These are phyloP conservation scores for Eulacestoma nigropectus DNA, from an alignment of 2,113 vertebrate species.

Conservation along the genomic window DNA sequence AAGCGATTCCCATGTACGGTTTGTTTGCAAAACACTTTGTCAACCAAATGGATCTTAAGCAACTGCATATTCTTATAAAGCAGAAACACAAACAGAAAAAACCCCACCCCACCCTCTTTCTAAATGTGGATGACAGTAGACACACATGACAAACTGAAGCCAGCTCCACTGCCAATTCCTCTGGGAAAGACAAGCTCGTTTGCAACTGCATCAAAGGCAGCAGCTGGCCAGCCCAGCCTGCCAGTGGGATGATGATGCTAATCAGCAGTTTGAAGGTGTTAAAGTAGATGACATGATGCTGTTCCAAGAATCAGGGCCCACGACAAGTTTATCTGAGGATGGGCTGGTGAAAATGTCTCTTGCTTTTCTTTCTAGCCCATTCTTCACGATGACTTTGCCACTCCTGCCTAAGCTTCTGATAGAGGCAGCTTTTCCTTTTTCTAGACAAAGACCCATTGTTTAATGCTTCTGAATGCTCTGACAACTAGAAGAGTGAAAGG, in stretches of 20 bases:
- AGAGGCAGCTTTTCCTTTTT: not conserved
- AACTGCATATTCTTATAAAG: not conserved
- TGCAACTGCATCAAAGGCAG: not conserved
- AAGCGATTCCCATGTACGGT: slow-evolving; percentile 14
- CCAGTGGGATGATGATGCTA: not conserved
- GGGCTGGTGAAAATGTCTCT: not conserved
- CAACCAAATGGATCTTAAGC: slow-evolving; percentile 25
- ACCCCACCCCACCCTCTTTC: not conserved
- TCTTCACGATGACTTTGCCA: not conserved
- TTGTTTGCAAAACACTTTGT: slow-evolving; percentile 54
- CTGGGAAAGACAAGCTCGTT: not conserved
- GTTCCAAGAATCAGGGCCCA: not conserved
- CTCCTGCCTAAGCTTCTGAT: not conserved
- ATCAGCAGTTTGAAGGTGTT: not conserved
- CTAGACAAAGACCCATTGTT: not conserved
- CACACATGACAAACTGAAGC: not conserved
- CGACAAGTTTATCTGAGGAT: not conserved
- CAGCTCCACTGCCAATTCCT: not conserved
- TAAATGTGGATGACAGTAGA: not conserved
- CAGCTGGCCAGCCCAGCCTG: not conserved
- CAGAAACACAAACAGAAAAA: not conserved
- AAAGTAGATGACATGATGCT: not conserved
- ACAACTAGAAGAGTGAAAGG: not conserved
- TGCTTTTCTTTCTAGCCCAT: not conserved
- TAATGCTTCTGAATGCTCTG: slow-evolving; percentile 5